Base-by-base conservation (phyloP, 2,888 invertebrate genomes). In the Parapristionchus giblindavisi region DNA sequence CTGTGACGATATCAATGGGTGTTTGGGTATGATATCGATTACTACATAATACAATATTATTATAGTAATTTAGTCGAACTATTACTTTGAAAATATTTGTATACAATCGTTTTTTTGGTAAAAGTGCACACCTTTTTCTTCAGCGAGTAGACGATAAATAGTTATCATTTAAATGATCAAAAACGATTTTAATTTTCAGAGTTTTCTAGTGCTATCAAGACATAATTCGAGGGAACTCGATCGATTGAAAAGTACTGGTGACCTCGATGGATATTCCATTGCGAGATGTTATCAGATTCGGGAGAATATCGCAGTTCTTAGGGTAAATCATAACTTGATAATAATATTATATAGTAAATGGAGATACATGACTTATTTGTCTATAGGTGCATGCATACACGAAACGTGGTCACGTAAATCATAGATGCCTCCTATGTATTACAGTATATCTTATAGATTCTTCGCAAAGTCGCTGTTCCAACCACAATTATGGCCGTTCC, bases 201-300 rank as follows among this genome's bases (percentile, higher is more conserved):
- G 63, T 40, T 65, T 65, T 43, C 43, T 65, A 40, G 43, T 43
- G 29, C 43, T 65, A 0, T 32, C 43, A 27, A 3, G 29, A 3
- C 63, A 65, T 43, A 65, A 65, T 65, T 4, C 21, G 29, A n/a
- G 43, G 5, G 43, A 65, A 29, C 43, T 65, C 0, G 43, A 65
- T 17, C 21, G 24, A 32, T 36, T 65, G 2, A 65, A 65, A 8
- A 43, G 63, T 1, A 24, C 43, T 2, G 38, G 61, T 2, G 43
- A 65, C 29, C 29, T 43, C 1, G 43, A 65, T 24, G 63, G 63
- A 29, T 65, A 65, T 8, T n/a, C 11, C 29, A 65, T 65, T 0
- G 40, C 63, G 17, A 65, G 40, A 17, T 43, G 63, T 43, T 65
- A 65, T 14, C 63, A 65, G 29, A 65, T 65, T 27, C 63, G 63